phyloP scores from a whole-genome alignment of 2,888 invertebrate species.

The Drosophila mimica region DNA sequence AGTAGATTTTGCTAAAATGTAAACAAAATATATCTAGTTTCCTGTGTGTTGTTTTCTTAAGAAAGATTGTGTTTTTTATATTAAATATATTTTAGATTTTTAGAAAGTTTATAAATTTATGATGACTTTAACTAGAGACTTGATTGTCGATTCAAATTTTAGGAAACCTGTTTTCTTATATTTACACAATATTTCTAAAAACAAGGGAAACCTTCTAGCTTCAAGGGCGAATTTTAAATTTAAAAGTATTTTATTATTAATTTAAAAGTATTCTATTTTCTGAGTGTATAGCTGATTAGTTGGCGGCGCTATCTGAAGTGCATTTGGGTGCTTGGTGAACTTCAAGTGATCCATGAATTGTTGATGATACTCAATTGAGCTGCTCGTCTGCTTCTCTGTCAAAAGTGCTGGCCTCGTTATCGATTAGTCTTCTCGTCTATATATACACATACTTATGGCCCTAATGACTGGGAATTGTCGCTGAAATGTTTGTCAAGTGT shows the following conservation, averaged over 20 bases:
- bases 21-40: neutral
- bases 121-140: too few relatives aligned
- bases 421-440: slow-evolving; percentile 48
- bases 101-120: too few relatives aligned
- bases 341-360: slow-evolving; percentile 57
- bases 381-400: neutral
- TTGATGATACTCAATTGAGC: slow-evolving; percentile 29
- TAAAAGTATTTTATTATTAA: neutral
- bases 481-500: slow-evolving; percentile 63
- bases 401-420: slow-evolving; percentile 39
- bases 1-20: neutral
- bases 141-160: neutral
- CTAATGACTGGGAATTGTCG: slow-evolving; percentile 64
- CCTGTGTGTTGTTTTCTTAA: neutral
- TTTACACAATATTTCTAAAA: neutral
- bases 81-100: too few relatives aligned
- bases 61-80: too few relatives aligned
- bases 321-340: slow-evolving; percentile 30
- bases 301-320: slow-evolving; percentile 48
- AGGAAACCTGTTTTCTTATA: neutral
- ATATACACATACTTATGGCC: slow-evolving; percentile 20
- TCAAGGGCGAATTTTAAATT: neutral
- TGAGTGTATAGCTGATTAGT: slow-evolving; percentile 46
- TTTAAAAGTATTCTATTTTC: neutral
- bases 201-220: neutral